Percentiles rank a stretch among this genome's conserved stretches.
These are phyloP conservation scores for Gallinago jamesoni DNA, from an alignment of 2,113 vertebrate genomes.

Conservation along the genomic window DNA sequence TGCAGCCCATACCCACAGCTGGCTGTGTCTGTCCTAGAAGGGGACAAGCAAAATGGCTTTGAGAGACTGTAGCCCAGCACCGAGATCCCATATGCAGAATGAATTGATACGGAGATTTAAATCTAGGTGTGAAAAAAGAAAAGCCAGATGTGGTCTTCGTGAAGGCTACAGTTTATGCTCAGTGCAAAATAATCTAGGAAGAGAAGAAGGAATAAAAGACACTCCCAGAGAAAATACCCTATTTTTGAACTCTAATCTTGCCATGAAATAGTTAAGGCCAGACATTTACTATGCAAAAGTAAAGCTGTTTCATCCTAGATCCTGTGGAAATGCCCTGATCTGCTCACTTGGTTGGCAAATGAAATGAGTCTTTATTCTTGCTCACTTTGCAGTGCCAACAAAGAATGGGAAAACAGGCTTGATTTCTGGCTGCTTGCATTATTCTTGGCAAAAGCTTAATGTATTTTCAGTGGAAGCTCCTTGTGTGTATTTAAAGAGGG, in stretches of 20 bases:
- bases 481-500: not conserved
- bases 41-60: not conserved
- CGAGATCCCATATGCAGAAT: rapidly evolving
- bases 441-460: not conserved
- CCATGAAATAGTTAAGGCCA: not conserved
- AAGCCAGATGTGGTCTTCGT: not conserved
- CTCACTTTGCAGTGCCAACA: not conserved
- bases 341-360: not conserved
- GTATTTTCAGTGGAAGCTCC: not conserved
- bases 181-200: not conserved
- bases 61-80: not conserved
- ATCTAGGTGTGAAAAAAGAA: not conserved
- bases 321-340: not conserved
- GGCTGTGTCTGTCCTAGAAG: not conserved
- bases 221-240: not conserved
- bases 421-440: constrained; percentile 28
- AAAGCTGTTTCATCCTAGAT: not conserved
- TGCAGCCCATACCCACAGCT: not conserved
- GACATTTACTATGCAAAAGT: not conserved
- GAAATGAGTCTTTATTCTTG: not conserved
- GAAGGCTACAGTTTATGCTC: not conserved
- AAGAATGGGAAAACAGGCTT: not conserved
- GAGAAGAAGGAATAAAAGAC: not conserved
- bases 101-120: not conserved
- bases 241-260: not conserved